phyloP scores from a whole-genome alignment of 2,888 invertebrate species.

The Amphipyra tragopoginis region DNA sequence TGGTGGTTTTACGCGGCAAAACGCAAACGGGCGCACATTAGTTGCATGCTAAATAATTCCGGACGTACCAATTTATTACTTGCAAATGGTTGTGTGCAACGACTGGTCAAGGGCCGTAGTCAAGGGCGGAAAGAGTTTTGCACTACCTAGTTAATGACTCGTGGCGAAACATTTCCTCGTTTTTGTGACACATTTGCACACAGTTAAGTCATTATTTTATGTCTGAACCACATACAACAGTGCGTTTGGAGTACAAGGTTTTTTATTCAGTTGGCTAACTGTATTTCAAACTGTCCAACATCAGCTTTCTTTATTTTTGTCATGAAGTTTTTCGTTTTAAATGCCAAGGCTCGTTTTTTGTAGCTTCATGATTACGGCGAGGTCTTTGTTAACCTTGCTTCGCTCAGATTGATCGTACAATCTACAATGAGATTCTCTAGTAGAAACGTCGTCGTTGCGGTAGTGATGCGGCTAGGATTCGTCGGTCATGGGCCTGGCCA shows the following conservation, averaged over 20 bases:
- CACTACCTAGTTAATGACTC: constrained; percentile 39
- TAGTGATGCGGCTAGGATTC: too few relatives aligned
- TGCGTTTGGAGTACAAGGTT: constrained; percentile 33
- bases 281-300: constrained; percentile 27
- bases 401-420: constrained; percentile 16
- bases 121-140: constrained; percentile 35
- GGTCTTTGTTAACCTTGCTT: constrained; percentile 37
- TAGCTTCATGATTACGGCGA: constrained; percentile 47
- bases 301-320: constrained; percentile 49
- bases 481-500: too few relatives aligned
- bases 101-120: constrained; percentile 48
- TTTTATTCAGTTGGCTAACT: constrained; percentile 35
- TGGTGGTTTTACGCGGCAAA: constrained; percentile 52
- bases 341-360: constrained; percentile 51
- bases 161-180: constrained; percentile 20
- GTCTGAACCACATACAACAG: constrained; percentile 16
- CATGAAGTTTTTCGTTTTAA: constrained; percentile 34
- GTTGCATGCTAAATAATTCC: constrained; percentile 67
- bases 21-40: constrained; percentile 63
- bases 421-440: not conserved
- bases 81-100: constrained; percentile 60
- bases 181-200: constrained; percentile 10
- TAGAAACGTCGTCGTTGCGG: too few relatives aligned
- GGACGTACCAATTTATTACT: constrained; percentile 69
- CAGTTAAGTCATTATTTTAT: constrained; percentile 24